Percentiles rank a stretch among this genome's conserved stretches.
Conservation (phyloP, 2,797 vertebrate genomes). For the Karalla daura region DNA sequence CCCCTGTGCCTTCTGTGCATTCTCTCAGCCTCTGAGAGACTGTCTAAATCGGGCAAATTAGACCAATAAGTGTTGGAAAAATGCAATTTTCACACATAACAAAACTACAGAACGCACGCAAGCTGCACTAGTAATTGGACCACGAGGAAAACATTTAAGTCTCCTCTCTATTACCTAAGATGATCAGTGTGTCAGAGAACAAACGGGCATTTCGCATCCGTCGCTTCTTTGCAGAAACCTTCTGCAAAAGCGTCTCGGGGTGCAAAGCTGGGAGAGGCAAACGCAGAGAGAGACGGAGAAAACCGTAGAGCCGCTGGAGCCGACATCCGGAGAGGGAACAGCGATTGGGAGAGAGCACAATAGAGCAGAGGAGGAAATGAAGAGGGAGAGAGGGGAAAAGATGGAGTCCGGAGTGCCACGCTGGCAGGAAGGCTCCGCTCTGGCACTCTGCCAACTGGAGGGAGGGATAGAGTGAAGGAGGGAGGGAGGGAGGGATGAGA, state of each 20-base stretch:
- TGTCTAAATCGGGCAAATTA: background rate
- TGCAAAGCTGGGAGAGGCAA: background rate
- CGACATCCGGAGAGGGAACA: constrained; percentile 13
- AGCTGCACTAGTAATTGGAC: background rate
- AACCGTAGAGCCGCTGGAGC: constrained; percentile 11
- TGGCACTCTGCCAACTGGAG: constrained; percentile 75
- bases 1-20: background rate
- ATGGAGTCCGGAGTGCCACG: constrained; percentile 82
- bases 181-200: background rate
- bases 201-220: background rate
- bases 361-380: constrained; percentile 52
- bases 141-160: background rate
- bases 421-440: constrained; percentile 81
- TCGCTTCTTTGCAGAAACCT: too few relatives aligned
- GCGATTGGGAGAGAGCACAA: constrained; percentile 43
- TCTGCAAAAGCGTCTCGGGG: too few relatives aligned
- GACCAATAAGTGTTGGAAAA: background rate
- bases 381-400: constrained; percentile 59
- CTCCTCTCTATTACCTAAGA: background rate
- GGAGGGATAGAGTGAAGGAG: constrained; percentile 7
- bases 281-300: constrained; percentile 27
- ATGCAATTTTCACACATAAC: background rate
- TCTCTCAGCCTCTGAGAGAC: background rate
- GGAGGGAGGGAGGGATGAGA: constrained; percentile 21
- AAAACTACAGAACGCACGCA: background rate